Evolutionary conservation across 64 coral and sea anemone species (phyloP).

Genomic region (Stylophora pistillata): DNA sequence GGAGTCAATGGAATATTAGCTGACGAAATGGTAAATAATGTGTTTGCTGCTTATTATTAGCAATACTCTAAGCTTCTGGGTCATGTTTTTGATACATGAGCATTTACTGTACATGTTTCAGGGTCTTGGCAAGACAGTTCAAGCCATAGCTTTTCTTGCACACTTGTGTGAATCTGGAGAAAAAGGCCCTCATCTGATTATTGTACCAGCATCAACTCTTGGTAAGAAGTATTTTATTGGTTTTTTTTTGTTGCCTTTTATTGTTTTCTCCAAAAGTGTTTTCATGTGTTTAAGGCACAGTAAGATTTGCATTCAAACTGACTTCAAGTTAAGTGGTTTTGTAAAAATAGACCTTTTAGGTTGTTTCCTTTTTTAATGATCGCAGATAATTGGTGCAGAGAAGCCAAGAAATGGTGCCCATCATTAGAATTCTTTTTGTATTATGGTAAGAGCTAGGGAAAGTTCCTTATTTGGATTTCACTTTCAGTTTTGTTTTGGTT

Average conservation of each 20-base stretch:
- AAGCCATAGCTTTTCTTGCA: constrained; percentile 90
- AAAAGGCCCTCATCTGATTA: constrained; percentile 76
- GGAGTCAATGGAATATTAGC: constrained; percentile 88
- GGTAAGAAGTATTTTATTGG: constrained; percentile 32
- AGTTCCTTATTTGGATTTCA: background rate
- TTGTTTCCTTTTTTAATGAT: background rate
- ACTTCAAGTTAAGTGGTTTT: too few relatives aligned
- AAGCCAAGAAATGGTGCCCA: constrained; percentile 85
- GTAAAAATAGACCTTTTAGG: background rate
- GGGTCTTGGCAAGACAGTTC: constrained; percentile 98
- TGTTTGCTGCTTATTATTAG: too few relatives aligned
- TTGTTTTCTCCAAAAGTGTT: background rate
- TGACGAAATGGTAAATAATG: constrained; percentile 85
- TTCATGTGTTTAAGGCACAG: background rate
- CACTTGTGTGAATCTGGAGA: constrained; percentile 86
- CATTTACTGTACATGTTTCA: constrained; percentile 11
- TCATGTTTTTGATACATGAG: too few relatives aligned
- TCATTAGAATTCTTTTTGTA: constrained; percentile 82
- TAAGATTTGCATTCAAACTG: too few relatives aligned
- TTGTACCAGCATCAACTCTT: constrained; percentile 86
- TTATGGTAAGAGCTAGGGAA: constrained; percentile 56
- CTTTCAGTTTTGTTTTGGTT: background rate
- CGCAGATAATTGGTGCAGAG: constrained; percentile 93
- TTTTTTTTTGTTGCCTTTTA: background rate
- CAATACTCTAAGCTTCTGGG: too few relatives aligned